Evolutionary conservation across 2,113 vertebrate species (phyloP).

Genomic region (Crocuta crocuta): DNA sequence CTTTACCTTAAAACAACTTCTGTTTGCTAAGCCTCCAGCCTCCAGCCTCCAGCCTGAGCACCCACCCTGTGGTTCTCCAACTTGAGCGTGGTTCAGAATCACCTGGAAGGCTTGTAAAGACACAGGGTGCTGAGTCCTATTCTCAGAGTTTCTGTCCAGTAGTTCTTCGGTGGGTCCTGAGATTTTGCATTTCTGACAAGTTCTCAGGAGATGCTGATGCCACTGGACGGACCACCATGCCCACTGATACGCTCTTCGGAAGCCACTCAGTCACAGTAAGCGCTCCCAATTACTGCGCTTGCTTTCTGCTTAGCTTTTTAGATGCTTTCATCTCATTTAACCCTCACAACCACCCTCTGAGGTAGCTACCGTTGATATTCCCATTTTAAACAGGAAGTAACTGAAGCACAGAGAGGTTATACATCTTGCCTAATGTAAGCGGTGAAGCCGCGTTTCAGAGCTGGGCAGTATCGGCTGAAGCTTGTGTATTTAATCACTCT

Average conservation of each 20-base stretch:
- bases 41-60: neutral
- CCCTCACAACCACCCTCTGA: neutral
- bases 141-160: neutral
- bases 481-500: neutral
- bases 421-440: neutral
- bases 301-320: neutral
- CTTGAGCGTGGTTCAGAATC: neutral
- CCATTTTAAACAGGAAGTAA: constrained; percentile 18
- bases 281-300: neutral
- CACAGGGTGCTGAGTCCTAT: neutral
- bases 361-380: neutral
- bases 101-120: neutral
- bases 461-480: neutral
- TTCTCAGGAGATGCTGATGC: neutral
- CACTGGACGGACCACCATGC: neutral
- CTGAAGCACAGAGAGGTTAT: neutral
- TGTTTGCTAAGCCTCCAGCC: neutral
- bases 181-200: neutral
- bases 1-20: neutral
- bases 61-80: neutral
- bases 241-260: neutral
- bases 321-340: neutral
- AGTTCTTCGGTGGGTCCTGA: neutral
- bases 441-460: neutral
- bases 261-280: neutral